phyloP scores from a whole-genome alignment of 2,113 vertebrate species.

The Fulica atra region DNA sequence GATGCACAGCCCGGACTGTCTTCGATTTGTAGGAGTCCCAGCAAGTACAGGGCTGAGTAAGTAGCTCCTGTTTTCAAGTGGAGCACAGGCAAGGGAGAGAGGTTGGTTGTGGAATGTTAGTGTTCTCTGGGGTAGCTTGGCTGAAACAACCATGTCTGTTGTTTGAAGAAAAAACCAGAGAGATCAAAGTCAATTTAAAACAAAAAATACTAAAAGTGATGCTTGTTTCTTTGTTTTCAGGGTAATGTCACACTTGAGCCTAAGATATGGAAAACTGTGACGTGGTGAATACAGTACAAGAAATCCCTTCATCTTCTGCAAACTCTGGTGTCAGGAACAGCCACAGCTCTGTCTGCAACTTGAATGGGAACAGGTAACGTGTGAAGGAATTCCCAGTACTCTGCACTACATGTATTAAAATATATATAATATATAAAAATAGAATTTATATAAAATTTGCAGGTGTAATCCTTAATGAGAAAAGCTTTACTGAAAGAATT shows the following conservation, averaged over 20 bases:
- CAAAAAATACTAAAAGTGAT: constrained; percentile 42
- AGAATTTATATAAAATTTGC: background rate
- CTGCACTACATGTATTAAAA: background rate
- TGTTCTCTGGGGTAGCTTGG: background rate
- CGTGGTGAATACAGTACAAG: constrained; percentile 64
- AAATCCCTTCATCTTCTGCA: constrained; percentile 61
- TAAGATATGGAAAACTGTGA: constrained; percentile 78
- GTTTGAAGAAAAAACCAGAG: too few species aligned
- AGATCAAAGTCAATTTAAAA: too few species aligned
- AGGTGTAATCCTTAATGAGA: background rate
- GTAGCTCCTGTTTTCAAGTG: background rate
- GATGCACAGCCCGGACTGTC: background rate
- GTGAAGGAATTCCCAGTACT: background rate
- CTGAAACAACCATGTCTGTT: background rate
- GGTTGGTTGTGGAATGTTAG: background rate
- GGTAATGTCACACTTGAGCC: constrained; percentile 70
- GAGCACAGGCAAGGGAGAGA: background rate
- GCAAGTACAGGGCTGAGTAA: background rate
- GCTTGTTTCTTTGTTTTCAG: constrained; percentile 74
- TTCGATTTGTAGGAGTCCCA: background rate
- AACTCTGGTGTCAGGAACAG: constrained; percentile 52
- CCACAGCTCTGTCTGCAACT: constrained; percentile 29
- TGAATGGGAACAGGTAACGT: constrained; percentile 66
- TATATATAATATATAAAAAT: too few species aligned
- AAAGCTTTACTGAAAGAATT: background rate